These are phyloP conservation scores for Tapirus indicus DNA, from an alignment of 2,797 vertebrate species.

Conservation along the genomic window DNA sequence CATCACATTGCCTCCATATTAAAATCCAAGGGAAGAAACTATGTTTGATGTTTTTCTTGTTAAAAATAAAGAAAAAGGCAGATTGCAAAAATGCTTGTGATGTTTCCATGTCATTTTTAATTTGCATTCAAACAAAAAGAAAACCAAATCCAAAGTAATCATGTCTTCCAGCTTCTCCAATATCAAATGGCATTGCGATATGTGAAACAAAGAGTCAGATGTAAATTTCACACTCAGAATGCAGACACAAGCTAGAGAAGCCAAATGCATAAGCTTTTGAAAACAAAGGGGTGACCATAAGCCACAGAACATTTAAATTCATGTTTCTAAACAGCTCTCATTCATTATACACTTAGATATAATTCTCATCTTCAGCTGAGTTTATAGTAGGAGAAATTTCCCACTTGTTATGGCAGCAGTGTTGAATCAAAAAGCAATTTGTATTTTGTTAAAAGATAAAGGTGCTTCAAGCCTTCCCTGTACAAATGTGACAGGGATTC, in stretches of 20 bases:
- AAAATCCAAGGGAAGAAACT: not conserved
- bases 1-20: not conserved
- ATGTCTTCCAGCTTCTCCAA: not conserved
- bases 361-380: conserved; percentile 64
- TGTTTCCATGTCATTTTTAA: conserved; percentile 4
- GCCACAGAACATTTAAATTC: not conserved
- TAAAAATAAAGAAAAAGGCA: conserved; percentile 41
- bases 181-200: not conserved
- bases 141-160: not conserved
- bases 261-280: not conserved
- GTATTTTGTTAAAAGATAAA: conserved; percentile 84
- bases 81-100: not conserved
- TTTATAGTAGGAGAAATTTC: conserved; percentile 68
- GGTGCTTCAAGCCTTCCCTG: conserved; percentile 77
- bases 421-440: conserved; percentile 82
- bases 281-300: not conserved
- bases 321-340: conserved; percentile 10
- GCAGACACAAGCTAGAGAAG: not conserved
- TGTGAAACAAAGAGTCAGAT: not conserved
- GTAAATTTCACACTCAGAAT: not conserved
- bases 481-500: conserved; percentile 55
- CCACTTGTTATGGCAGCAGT: conserved; percentile 72
- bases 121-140: conserved; percentile 23
- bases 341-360: conserved; percentile 31
- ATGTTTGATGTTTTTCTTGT: not conserved